Conservation (phyloP, 2,888 invertebrate genomes). For the Sthenelais limicola region DNA sequence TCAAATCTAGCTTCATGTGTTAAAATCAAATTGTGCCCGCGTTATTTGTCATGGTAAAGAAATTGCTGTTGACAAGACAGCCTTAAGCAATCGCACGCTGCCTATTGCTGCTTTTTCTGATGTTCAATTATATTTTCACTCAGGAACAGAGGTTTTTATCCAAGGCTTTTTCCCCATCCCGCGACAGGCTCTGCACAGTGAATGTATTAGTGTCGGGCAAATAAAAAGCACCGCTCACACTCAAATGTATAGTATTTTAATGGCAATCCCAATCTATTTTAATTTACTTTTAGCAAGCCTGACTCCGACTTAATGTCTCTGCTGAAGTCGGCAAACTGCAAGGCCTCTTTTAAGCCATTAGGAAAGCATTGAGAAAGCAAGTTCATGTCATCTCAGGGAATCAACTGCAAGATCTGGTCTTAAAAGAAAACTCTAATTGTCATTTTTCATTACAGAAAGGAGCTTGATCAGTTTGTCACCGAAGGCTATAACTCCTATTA, state of each 20-base stretch:
- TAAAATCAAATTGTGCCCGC: constrained; percentile 26
- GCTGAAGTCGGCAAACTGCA: no score
- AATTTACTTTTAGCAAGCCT: constrained; percentile 19
- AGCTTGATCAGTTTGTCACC: neutral
- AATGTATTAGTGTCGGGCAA: constrained; percentile 3
- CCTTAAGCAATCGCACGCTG: constrained; percentile 9
- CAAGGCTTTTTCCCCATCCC: neutral
- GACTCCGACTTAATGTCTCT: no score
- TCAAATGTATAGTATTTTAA: constrained; percentile 20
- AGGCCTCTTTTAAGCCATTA: no score
- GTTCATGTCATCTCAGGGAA: no score
- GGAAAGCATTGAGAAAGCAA: no score
- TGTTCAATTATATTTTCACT: constrained; percentile 40
- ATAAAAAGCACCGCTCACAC: constrained; percentile 17
- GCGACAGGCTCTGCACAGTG: constrained; percentile 15
- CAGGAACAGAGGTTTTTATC: constrained; percentile 12
- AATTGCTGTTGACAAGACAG: constrained; percentile 35
- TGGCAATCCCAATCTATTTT: constrained; percentile 6
- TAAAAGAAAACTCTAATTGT: constrained; percentile 29
- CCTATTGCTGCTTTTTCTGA: constrained; percentile 5
- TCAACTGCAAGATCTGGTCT: neutral
- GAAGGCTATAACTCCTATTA: neutral
- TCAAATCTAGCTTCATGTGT: constrained; percentile 32
- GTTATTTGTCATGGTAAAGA: constrained; percentile 20
- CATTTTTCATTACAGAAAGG: constrained; percentile 14